Conservation (phyloP, 2,888 invertebrate genomes). For the Polydrusus tereticollis region DNA sequence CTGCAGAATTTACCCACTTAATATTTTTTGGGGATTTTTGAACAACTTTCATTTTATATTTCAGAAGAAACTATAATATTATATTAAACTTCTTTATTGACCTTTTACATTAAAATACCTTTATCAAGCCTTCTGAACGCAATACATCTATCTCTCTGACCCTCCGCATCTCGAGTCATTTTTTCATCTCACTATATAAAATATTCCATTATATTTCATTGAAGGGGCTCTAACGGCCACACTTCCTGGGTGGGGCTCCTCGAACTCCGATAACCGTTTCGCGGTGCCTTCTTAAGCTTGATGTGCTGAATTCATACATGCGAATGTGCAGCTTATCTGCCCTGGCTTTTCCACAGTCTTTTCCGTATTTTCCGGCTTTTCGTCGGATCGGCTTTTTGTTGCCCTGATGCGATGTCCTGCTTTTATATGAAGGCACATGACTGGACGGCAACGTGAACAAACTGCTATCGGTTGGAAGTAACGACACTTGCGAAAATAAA, state of each 20-base stretch:
- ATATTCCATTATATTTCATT: slow-evolving; percentile 49
- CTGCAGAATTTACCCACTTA: too few species aligned
- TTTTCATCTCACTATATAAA: slow-evolving; percentile 44
- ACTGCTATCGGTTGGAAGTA: slow-evolving; percentile 39
- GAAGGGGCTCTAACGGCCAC: slow-evolving; percentile 43
- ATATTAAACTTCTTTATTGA: too few species aligned
- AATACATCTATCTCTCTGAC: slow-evolving; percentile 25
- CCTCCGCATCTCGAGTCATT: slow-evolving; percentile 14
- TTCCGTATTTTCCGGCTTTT: slow-evolving; percentile 43
- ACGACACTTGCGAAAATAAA: slow-evolving; percentile 22
- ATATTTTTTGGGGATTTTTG: too few species aligned
- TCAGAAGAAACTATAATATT: too few species aligned
- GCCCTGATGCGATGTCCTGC: slow-evolving; percentile 5
- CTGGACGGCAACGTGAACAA: slow-evolving; percentile 32
- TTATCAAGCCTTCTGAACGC: background rate
- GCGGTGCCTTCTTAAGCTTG: slow-evolving; percentile 69
- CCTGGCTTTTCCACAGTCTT: slow-evolving; percentile 42
- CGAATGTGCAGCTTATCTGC: slow-evolving; percentile 70
- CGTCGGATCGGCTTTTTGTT: slow-evolving; percentile 24
- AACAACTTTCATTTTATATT: too few species aligned
- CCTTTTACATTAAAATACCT: too few species aligned
- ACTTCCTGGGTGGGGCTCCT: slow-evolving; percentile 50
- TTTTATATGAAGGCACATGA: slow-evolving; percentile 25
- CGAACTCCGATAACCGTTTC: slow-evolving; percentile 66
- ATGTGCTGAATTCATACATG: slow-evolving; percentile 82